Evolutionary conservation across 1,140 invertebrate genomes (phyloP).

Genomic region (Venturia canescens): DNA sequence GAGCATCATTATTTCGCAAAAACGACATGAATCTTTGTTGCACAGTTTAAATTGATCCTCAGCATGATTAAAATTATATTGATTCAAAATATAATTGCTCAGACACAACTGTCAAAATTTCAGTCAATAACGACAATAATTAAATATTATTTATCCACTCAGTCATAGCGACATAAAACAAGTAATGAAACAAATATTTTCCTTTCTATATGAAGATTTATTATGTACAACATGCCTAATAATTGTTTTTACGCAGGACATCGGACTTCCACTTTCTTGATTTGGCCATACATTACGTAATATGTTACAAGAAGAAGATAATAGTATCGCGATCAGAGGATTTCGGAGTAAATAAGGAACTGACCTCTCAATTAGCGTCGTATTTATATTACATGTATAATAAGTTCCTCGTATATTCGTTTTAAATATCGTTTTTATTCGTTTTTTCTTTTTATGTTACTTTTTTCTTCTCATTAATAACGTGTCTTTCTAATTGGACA

Average conservation of each 20-base stretch:
- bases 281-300: not conserved
- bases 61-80: too few species aligned
- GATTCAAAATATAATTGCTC: too few species aligned
- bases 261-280: slow-evolving; percentile 25
- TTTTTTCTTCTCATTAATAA: not conserved
- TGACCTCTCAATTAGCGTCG: not conserved
- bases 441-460: not conserved
- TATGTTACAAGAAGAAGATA: not conserved
- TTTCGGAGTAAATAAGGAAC: slow-evolving; percentile 9
- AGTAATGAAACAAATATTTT: slow-evolving; percentile 22
- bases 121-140: too few species aligned
- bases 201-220: slow-evolving; percentile 43
- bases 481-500: not conserved
- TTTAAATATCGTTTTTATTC: not conserved
- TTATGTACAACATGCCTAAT: slow-evolving; percentile 46
- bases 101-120: too few species aligned
- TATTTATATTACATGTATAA: too few species aligned
- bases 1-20: too few species aligned
- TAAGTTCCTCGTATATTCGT: not conserved
- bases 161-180: too few species aligned
- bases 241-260: slow-evolving; percentile 37
- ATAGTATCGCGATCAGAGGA: not conserved
- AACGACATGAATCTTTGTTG: too few species aligned
- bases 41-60: too few species aligned
- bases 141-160: not conserved